Evolutionary conservation across 1,140 invertebrate genomes (phyloP), one percentile per base, ranked within the genome.

Genomic region (Nephotettix cincticeps): DNA sequence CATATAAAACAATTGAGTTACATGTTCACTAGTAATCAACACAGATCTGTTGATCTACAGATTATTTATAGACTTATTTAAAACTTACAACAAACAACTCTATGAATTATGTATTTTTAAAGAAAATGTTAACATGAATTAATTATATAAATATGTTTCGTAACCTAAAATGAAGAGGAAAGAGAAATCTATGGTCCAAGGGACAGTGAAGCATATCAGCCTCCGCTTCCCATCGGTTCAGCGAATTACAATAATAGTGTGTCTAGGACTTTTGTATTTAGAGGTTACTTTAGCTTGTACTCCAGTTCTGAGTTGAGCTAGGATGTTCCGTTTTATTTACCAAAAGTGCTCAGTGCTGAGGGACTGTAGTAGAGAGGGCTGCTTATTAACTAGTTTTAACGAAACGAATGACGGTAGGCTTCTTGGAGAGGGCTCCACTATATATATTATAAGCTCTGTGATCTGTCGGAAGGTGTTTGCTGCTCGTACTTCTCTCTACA

Each of bases 381-480:
- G 70, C 71, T 72, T 74, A 61, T 70, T 66, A 72, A 47, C 29
- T 74, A 74, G 68, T 68, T 69, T 70, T 51, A 66, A 71, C 68
- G 61, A 69, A 61, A 70, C 58, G 36, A 70, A 69, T 25, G 70
- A 68, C 64, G 36, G 32, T 51, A 43, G 43, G 72, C 68, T 71
- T 56, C 36, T 71, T 63, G 69, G 65, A 63, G 67, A 36, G 70
- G 43, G 66, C 64, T 73, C 69, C 64, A 70, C 69, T 66, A 68
- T 64, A 69, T 65, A 68, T 72, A 72, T 72, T 68, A 69, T 71
- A 71, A 70, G 45, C 66, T 74, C 68, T 71, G 68, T 74, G 71
- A 72, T 72, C 71, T 74, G 68, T 65, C n/a, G 56, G 2, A 14
- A 63, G 25, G 13, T 19, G 25, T 25, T 40, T 30, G 3, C 21